phyloP scores from a whole-genome alignment of 2,888 invertebrate species.

The Acleris cristana region DNA sequence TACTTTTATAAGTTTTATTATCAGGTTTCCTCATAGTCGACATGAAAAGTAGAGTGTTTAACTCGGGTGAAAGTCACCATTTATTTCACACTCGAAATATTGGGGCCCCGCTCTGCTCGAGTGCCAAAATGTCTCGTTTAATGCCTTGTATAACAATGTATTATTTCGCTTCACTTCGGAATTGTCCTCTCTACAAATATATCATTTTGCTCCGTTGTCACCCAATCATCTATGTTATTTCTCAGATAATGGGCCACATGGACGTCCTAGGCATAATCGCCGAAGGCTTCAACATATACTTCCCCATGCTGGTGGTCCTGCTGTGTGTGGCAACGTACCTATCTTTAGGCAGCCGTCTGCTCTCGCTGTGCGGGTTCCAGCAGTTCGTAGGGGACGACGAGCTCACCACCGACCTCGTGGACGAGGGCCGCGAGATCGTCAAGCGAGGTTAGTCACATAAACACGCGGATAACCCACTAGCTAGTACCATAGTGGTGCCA shows the following conservation, averaged over 20 bases:
- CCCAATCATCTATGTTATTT: constrained; percentile 14
- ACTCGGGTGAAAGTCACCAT: too few relatives aligned
- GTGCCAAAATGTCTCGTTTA: too few relatives aligned
- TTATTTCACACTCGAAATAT: too few relatives aligned
- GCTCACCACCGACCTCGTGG: constrained; percentile 95
- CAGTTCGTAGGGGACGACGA: constrained; percentile 98
- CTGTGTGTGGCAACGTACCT: constrained; percentile 97
- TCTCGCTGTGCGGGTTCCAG: constrained; percentile 97
- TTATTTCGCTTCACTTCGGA: too few relatives aligned
- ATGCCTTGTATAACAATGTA: too few relatives aligned
- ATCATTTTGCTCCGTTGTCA: too few relatives aligned
- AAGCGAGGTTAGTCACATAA: constrained; percentile 87
- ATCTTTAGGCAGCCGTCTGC: constrained; percentile 94
- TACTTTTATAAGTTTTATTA: too few relatives aligned
- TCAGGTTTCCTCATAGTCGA: too few relatives aligned
- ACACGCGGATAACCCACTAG: not conserved
- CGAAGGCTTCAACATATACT: constrained; percentile 99
- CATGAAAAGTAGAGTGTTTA: too few relatives aligned
- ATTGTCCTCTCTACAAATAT: too few relatives aligned
- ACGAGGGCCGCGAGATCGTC: constrained; percentile 96
- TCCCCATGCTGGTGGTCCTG: constrained; percentile 96
- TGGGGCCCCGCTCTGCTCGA: too few relatives aligned
- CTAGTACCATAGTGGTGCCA: not conserved
- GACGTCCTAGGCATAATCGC: constrained; percentile 98
- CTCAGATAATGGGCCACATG: constrained; percentile 99